A percentile compares a stretch with the other conserved stretches of the same genome.
Conservation (phyloP, 1,140 invertebrate genomes). For the Megathymus violae region DNA sequence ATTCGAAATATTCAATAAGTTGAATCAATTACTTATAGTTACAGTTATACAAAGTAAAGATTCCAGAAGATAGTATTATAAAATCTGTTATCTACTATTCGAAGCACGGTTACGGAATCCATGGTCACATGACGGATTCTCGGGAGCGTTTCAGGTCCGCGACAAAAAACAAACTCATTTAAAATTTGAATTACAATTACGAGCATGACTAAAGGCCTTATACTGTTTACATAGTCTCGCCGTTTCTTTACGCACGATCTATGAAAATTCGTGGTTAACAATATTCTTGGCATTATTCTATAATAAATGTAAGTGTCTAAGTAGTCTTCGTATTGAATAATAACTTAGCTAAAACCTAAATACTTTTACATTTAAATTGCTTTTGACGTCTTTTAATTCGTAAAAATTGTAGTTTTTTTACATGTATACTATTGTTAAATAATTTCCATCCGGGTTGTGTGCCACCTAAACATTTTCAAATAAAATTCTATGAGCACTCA, state of each 20-base stretch:
- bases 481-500: conserved; percentile 54
- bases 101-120: conserved; percentile 17
- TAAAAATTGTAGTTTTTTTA: too few relatives aligned
- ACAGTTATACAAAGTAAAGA: conserved; percentile 6
- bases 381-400: too few relatives aligned
- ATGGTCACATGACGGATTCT: conserved; percentile 52
- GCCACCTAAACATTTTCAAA: conserved; percentile 38
- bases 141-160: conserved; percentile 43
- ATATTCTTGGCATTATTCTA: conserved; percentile 34
- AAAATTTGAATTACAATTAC: conserved; percentile 64
- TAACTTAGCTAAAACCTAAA: too few relatives aligned
- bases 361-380: too few relatives aligned
- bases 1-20: too few relatives aligned
- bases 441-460: conserved; percentile 24
- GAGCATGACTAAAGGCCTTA: conserved; percentile 61
- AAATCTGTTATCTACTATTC: conserved; percentile 37
- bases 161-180: conserved; percentile 80
- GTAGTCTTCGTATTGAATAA: too few relatives aligned
- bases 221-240: conserved; percentile 66
- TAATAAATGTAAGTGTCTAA: too few relatives aligned
- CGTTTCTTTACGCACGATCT: conserved; percentile 76
- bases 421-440: too few relatives aligned
- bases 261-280: conserved; percentile 46
- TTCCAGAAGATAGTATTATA: conserved; percentile 1
- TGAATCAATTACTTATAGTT: too few relatives aligned